Conservation (phyloP, 1,140 invertebrate species). For the Papilio helenus region DNA sequence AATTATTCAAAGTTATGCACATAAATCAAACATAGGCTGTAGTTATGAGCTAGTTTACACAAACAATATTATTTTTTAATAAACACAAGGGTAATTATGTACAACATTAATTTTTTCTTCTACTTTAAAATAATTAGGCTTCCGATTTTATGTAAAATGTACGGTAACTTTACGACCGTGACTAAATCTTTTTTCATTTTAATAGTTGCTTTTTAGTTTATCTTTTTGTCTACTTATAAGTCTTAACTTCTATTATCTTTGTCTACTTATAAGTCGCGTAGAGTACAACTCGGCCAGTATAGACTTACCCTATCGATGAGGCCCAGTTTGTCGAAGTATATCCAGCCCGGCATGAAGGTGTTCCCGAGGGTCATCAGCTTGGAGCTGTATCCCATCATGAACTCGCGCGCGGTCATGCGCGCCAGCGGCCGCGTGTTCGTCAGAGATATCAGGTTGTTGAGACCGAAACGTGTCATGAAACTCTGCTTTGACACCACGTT, state of each 20-base stretch:
- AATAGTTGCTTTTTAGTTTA: neutral
- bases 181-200: neutral
- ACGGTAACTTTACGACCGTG: neutral
- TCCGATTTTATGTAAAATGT: neutral
- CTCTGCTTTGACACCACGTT: conserved; percentile 87
- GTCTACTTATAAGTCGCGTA: neutral
- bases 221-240: no score
- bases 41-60: no score
- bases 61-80: no score
- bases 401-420: conserved; percentile 90
- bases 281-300: neutral
- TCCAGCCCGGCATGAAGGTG: conserved; percentile 90
- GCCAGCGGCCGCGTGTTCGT: conserved; percentile 87
- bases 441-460: conserved; percentile 87
- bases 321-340: conserved; percentile 91
- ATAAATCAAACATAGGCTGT: neutral
- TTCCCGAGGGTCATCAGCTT: conserved; percentile 90
- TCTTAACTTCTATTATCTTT: no score
- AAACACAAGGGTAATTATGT: no score
- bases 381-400: conserved; percentile 92
- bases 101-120: neutral
- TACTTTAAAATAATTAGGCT: neutral
- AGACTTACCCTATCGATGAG: conserved; percentile 90
- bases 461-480: conserved; percentile 85
- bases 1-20: neutral